A percentile compares a stretch with the other conserved stretches of the same genome.
phyloP scores from a whole-genome alignment of 2,113 vertebrate genomes.

The Phyllostomus discolor region DNA sequence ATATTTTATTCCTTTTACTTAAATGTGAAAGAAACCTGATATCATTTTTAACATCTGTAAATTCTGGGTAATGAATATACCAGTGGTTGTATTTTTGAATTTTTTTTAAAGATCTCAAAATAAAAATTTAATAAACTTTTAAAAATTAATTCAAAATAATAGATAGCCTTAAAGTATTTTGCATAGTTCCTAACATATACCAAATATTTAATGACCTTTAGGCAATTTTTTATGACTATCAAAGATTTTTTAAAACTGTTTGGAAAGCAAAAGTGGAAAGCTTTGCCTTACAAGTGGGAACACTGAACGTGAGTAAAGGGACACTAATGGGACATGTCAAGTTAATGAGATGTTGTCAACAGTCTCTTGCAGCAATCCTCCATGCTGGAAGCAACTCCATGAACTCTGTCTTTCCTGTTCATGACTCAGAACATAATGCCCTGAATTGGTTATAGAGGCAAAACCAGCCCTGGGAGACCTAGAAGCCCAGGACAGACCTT shows the following conservation, averaged over 20 bases:
- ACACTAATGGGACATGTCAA: neutral
- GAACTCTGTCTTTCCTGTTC: neutral
- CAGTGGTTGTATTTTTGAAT: neutral
- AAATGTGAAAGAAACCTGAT: neutral
- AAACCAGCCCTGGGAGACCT: neutral
- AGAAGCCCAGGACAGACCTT: neutral
- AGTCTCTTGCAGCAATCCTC: neutral
- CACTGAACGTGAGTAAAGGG: neutral
- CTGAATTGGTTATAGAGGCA: neutral
- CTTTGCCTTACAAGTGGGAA: neutral
- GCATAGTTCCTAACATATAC: neutral
- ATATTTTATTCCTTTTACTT: neutral
- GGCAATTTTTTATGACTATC: neutral
- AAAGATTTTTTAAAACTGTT: neutral
- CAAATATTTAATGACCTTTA: neutral
- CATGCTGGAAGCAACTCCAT: neutral
- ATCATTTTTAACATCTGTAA: neutral
- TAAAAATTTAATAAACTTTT: neutral
- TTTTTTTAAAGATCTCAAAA: neutral
- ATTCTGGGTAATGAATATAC: neutral
- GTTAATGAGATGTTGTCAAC: neutral
- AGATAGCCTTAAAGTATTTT: neutral
- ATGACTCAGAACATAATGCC: neutral
- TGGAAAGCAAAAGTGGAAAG: neutral
- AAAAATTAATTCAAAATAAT: neutral